Evolutionary conservation across 2,113 vertebrate species (phyloP).

Genomic region (Potamarius usumacintae): DNA sequence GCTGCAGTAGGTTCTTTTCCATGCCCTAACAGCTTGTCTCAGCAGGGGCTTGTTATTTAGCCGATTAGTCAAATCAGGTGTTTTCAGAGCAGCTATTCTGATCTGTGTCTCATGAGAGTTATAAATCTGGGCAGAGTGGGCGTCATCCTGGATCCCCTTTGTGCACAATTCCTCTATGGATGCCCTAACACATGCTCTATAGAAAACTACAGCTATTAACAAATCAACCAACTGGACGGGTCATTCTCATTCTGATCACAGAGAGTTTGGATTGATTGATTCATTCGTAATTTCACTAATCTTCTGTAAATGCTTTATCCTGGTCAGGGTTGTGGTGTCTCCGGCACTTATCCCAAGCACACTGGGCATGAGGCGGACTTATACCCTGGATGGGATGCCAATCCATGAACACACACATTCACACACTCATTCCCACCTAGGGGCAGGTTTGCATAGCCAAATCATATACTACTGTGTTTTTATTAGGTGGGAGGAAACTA

Average conservation of each 20-base stretch:
- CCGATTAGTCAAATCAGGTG: slow-evolving; percentile 1
- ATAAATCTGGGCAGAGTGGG: background rate
- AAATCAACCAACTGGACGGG: background rate
- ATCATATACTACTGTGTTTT: background rate
- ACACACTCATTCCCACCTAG: background rate
- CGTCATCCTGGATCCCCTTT: background rate
- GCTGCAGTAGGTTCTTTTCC: background rate
- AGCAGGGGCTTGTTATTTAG: background rate
- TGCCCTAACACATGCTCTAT: background rate
- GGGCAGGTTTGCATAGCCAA: background rate
- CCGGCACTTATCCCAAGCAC: background rate
- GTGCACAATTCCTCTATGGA: background rate
- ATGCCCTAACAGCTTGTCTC: background rate
- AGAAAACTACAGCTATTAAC: background rate
- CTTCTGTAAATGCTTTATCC: background rate
- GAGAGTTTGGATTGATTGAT: background rate
- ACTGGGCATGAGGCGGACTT: background rate
- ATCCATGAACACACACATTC: background rate
- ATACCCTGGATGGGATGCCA: background rate
- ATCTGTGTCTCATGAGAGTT: background rate
- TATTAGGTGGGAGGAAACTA: background rate
- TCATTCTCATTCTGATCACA: background rate
- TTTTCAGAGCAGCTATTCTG: background rate
- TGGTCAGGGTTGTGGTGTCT: background rate
- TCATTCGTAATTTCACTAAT: background rate